Evolutionary conservation across 2,113 vertebrate species (phyloP).

Genomic region (Uria lomvia): DNA sequence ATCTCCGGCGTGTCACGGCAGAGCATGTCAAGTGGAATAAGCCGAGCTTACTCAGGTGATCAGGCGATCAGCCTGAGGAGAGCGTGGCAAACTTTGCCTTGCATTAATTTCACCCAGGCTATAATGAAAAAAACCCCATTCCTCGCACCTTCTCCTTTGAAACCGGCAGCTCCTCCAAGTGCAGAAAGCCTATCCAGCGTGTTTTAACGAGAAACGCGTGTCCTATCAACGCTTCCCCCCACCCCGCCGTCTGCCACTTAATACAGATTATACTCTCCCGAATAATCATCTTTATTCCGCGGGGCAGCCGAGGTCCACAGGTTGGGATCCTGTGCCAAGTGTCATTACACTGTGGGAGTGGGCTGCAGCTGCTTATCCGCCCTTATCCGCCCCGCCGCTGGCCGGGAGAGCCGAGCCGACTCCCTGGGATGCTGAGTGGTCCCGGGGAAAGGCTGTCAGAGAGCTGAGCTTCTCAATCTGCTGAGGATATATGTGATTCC

Average conservation of each 20-base stretch:
- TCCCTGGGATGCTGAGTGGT: neutral
- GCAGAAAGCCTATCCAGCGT: neutral
- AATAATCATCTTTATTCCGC: slow-evolving; percentile 79
- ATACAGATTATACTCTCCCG: slow-evolving; percentile 67
- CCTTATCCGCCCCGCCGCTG: neutral
- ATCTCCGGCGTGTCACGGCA: slow-evolving; percentile 24
- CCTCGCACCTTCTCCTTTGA: neutral
- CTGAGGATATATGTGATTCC: neutral
- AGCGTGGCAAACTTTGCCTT: slow-evolving; percentile 75
- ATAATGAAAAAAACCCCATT: neutral
- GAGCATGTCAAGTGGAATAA: slow-evolving; percentile 78
- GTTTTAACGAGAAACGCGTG: neutral
- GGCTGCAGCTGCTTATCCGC: neutral
- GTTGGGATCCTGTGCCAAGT: slow-evolving; percentile 66
- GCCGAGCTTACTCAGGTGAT: slow-evolving; percentile 76
- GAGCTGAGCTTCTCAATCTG: neutral
- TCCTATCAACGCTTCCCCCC: slow-evolving; percentile 28
- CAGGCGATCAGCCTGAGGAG: slow-evolving; percentile 62
- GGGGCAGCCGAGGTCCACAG: slow-evolving; percentile 75
- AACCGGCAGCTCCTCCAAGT: neutral
- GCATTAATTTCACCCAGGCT: slow-evolving; percentile 51
- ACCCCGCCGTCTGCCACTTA: slow-evolving; percentile 62
- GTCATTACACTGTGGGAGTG: slow-evolving; percentile 15
- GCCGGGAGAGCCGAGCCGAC: neutral
- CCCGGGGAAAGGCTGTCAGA: neutral